Percentiles rank a stretch among this genome's conserved stretches.
These are phyloP conservation scores for Neelides sp. DNA, from an alignment of 1,140 invertebrate species.

Conservation along the genomic window DNA sequence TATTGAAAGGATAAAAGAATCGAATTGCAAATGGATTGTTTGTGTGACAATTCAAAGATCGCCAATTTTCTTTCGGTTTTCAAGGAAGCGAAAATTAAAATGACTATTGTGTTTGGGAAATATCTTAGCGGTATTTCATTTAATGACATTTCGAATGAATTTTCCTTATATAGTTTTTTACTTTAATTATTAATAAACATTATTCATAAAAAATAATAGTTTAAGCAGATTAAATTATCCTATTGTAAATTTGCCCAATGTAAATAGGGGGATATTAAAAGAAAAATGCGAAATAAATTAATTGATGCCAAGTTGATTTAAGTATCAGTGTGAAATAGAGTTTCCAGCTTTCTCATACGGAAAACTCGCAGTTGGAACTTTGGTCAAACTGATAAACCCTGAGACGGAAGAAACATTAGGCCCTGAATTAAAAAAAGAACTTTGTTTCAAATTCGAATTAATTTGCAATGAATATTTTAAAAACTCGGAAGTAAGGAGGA, in stretches of 20 bases:
- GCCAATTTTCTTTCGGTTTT: too few species aligned
- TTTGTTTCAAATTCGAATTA: slow-evolving; percentile 6
- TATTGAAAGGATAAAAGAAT: slow-evolving; percentile 1
- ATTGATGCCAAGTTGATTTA: too few species aligned
- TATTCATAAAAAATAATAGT: neutral
- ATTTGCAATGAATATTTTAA: slow-evolving; percentile 4
- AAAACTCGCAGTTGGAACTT: slow-evolving; percentile 3
- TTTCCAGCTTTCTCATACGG: slow-evolving; percentile 8
- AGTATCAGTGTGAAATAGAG: neutral
- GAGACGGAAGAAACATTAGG: slow-evolving; percentile 7
- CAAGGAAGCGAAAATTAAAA: neutral
- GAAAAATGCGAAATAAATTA: too few species aligned
- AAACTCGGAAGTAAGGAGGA: slow-evolving; percentile 1
- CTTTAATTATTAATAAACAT: too few species aligned
- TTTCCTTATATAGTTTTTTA: too few species aligned
- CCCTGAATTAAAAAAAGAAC: slow-evolving; percentile 9
- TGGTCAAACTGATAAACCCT: slow-evolving; percentile 5
- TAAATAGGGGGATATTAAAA: slow-evolving; percentile 13
- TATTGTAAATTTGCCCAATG: slow-evolving; percentile 18
- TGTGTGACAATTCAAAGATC: neutral
- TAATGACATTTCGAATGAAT: slow-evolving; percentile 1
- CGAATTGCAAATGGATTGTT: slow-evolving; percentile 2
- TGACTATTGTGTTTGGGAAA: neutral
- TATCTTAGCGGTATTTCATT: neutral
- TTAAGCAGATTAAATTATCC: neutral